These are phyloP conservation scores for Bolinopsis microptera DNA, from an alignment of 37 sponge, comb jelly and placozoan genomes.

Conservation along the genomic window DNA sequence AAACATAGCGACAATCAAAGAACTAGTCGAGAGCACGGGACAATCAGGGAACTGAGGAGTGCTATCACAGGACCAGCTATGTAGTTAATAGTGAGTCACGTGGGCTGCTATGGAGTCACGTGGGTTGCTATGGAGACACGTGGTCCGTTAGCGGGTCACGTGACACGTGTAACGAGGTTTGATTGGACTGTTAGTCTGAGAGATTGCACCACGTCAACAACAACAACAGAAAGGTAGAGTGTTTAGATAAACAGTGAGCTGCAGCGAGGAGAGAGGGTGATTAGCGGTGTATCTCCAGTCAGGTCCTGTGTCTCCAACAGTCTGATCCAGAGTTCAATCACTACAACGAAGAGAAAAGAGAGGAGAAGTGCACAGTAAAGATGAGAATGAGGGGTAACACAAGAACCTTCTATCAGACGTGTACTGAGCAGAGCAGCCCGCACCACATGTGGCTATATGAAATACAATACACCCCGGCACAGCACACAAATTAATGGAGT, in stretches of 20 bases:
- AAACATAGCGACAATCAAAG: background rate
- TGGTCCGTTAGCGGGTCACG: background rate
- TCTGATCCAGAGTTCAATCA: background rate
- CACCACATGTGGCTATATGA: background rate
- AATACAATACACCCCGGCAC: background rate
- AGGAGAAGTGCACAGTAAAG: background rate
- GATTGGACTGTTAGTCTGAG: background rate
- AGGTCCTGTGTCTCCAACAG: background rate
- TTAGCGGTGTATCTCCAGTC: background rate
- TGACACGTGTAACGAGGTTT: background rate
- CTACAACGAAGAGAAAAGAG: background rate
- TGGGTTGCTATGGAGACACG: background rate
- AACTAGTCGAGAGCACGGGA: background rate
- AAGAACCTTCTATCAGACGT: background rate
- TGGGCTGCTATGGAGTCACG: too few species aligned
- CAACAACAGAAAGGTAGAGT: background rate
- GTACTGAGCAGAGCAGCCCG: background rate
- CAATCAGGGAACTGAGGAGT: background rate
- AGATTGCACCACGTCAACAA: background rate
- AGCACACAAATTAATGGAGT: background rate
- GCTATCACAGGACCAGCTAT: too few species aligned
- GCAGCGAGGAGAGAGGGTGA: background rate
- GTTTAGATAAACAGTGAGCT: conserved; percentile 9
- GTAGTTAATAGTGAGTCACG: too few species aligned
- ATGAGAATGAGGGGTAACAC: background rate